Evolutionary conservation across 1,140 invertebrate genomes (phyloP).

Genomic region (Aphaenogaster ashmeadi): DNA sequence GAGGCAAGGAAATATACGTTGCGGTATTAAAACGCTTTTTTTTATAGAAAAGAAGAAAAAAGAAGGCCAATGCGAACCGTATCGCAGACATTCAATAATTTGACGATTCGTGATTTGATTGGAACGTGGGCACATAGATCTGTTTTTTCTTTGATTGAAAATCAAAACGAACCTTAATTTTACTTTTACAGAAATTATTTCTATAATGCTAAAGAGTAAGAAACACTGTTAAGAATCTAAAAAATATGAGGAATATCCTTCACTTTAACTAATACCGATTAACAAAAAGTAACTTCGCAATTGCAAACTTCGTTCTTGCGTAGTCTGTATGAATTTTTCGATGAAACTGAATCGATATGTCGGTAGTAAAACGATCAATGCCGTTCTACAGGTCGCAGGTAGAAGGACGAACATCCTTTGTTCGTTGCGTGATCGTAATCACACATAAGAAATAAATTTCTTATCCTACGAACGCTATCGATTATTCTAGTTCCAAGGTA

Average conservation of each 20-base stretch:
- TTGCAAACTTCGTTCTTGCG: background rate
- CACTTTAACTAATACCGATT: conserved; percentile 13
- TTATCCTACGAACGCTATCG: background rate
- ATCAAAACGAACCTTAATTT: background rate
- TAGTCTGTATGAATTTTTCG: conserved; percentile 1
- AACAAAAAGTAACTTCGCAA: background rate
- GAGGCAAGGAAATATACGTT: background rate
- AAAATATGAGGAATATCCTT: conserved; percentile 2
- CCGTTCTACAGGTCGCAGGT: background rate
- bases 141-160: background rate
- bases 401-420: conserved; percentile 16
- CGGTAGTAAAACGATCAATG: background rate
- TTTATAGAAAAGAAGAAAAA: background rate
- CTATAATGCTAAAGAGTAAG: background rate
- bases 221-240: background rate
- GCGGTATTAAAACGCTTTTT: background rate
- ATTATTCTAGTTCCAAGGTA: background rate
- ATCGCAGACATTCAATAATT: background rate
- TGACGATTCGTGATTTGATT: background rate
- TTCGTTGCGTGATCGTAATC: background rate
- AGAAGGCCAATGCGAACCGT: background rate
- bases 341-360: background rate
- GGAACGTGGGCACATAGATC: background rate
- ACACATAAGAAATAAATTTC: background rate
- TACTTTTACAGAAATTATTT: background rate